Percentiles rank a stretch among this genome's conserved stretches.
phyloP scores from a whole-genome alignment of 1,140 invertebrate genomes.

The Sweltsa coloradensis region DNA sequence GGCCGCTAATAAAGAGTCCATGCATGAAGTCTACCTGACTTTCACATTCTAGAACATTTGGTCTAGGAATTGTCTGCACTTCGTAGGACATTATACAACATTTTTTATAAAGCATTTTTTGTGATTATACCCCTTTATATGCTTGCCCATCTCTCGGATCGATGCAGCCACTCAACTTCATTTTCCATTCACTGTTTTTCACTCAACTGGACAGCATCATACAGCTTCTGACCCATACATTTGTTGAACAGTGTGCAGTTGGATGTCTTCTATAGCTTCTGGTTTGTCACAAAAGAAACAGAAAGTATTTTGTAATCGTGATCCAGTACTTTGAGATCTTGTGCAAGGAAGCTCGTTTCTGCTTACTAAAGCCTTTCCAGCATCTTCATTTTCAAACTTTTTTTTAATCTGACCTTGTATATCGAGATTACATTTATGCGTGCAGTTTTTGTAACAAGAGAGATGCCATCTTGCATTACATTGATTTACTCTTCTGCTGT shows the following conservation, averaged over 20 bases:
- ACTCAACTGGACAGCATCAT: background rate
- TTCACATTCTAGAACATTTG: slow-evolving; percentile 3
- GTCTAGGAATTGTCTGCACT: background rate
- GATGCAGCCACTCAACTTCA: slow-evolving; percentile 2
- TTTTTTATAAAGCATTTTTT: slow-evolving; percentile 7
- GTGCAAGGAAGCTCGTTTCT: slow-evolving; percentile 3
- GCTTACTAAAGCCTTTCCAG: background rate
- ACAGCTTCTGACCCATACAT: slow-evolving; percentile 1
- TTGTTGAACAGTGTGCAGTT: background rate
- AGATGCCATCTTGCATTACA: slow-evolving; percentile 2
- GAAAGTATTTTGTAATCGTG: background rate
- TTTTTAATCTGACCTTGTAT: slow-evolving; percentile 3
- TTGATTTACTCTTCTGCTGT: background rate
- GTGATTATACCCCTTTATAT: slow-evolving; percentile 3
- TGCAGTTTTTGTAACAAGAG: slow-evolving; percentile 7
- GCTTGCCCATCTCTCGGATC: slow-evolving; percentile 7
- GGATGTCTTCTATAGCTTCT: background rate
- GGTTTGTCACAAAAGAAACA: slow-evolving; percentile 4
- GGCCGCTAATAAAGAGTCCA: slow-evolving; percentile 3
- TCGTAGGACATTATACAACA: slow-evolving; percentile 6
- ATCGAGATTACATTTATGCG: slow-evolving; percentile 3
- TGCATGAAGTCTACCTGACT: slow-evolving; percentile 3
- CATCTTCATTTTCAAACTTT: background rate
- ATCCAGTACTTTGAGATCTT: slow-evolving; percentile 4
- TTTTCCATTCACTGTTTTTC: slow-evolving; percentile 6